A percentile compares a stretch with the other conserved stretches of the same genome.
Conservation (phyloP, 2,113 vertebrate species). For the Catagonus wagneri region DNA sequence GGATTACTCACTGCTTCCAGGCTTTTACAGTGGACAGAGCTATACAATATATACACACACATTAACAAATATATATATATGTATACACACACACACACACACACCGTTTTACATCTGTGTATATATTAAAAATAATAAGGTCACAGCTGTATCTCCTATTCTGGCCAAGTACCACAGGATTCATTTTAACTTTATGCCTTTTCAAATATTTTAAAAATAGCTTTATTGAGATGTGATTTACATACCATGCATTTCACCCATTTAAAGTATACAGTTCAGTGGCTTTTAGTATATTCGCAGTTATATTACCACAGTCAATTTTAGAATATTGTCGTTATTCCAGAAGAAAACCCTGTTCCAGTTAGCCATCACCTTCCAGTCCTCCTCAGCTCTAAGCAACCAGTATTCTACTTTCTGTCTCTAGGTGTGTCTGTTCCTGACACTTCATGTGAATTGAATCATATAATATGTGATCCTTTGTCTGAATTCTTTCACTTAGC, state of each 20-base stretch:
- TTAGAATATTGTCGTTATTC: neutral
- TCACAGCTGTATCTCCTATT: neutral
- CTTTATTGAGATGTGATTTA: slow-evolving; percentile 23
- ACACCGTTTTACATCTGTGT: neutral
- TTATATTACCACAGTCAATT: neutral
- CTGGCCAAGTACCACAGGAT: neutral
- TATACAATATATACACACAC: neutral
- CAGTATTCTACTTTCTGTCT: neutral
- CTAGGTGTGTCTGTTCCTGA: neutral
- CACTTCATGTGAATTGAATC: neutral
- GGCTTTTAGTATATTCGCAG: neutral
- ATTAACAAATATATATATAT: neutral
- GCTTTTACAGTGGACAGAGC: neutral
- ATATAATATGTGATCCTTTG: neutral
- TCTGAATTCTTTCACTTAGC: neutral
- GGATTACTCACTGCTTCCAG: neutral
- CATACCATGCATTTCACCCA: neutral
- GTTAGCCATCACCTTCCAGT: neutral
- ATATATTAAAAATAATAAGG: neutral
- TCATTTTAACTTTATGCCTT: slow-evolving; percentile 27
- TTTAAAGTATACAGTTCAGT: neutral
- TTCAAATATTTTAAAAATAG: slow-evolving; percentile 3
- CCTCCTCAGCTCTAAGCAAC: neutral
- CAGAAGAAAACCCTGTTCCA: neutral
- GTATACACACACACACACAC: neutral